A percentile compares a stretch with the other conserved stretches of the same genome.
These are phyloP conservation scores for Drosophila jambulina DNA, from an alignment of 1,140 invertebrate genomes.

Conservation along the genomic window DNA sequence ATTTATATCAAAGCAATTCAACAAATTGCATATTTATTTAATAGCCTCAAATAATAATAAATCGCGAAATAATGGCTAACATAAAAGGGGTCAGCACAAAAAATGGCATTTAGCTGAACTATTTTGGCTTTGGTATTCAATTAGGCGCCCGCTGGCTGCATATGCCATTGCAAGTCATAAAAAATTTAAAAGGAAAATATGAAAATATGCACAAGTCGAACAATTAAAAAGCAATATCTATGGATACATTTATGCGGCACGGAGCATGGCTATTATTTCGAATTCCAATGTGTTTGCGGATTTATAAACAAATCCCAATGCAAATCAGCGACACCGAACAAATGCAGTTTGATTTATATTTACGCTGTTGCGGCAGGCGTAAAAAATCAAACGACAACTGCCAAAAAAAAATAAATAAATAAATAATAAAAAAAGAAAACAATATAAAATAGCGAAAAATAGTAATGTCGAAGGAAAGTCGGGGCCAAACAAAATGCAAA, in stretches of 20 bases:
- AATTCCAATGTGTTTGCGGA: constrained; percentile 56
- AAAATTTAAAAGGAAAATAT: constrained; percentile 42
- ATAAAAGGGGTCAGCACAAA: constrained; percentile 11
- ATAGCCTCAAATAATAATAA: constrained; percentile 52
- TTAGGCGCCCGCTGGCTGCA: constrained; percentile 34
- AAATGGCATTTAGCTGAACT: constrained; percentile 17
- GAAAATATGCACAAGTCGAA: constrained; percentile 41
- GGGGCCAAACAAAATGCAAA: constrained; percentile 66
- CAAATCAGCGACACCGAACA: constrained; percentile 63
- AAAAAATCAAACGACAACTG: constrained; percentile 50
- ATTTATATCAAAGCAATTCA: constrained; percentile 31
- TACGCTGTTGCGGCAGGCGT: constrained; percentile 30
- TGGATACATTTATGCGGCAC: constrained; percentile 15
- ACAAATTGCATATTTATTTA: constrained; percentile 59
- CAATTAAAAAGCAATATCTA: constrained; percentile 80
- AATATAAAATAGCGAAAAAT: constrained; percentile 27
- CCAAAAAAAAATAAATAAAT: constrained; percentile 50
- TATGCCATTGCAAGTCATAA: constrained; percentile 27
- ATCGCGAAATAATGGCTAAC: constrained; percentile 20
- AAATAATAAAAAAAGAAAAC: not conserved
- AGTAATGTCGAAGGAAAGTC: constrained; percentile 22
- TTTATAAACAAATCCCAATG: constrained; percentile 80
- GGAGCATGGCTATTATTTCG: constrained; percentile 68
- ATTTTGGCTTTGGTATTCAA: constrained; percentile 42
- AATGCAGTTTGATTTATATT: constrained; percentile 76